Base-by-base conservation (phyloP, 2,888 invertebrate species). In the Epirrhoe tristata region DNA sequence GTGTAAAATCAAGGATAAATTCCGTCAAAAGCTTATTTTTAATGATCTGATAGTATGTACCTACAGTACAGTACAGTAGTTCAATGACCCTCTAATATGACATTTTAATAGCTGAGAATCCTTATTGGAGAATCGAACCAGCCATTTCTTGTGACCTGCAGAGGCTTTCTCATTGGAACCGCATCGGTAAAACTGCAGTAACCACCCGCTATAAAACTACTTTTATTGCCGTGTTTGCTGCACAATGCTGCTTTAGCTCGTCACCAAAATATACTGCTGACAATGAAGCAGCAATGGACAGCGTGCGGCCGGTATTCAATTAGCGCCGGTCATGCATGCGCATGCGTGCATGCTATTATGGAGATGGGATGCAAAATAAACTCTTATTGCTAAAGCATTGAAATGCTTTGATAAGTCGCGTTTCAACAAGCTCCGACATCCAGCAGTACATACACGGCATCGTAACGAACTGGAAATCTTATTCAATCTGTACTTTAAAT, bases 291-390 rank as follows among this genome's bases (percentile, higher is more conserved):
- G 63, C 69, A 50, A 54, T 61, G 72, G 16, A 14, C 16, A 36
- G 53, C 32, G 58, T 4, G 52, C n/a, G 58, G 59, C 81, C 77
- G 81, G 78, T 82, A 82, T 82, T 83, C 77, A 81, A 83, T 84
- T 77, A 81, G 60, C 71, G 67, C 62, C 46, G 51, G 50, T 67
- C 74, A 74, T 71, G 76, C 73, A 79, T 77, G 80, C 73, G 69
- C 71, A 74, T 72, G 74, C 78, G 77, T 69, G 74, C 64, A 55
- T 56, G 32, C 57, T 50, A 60, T 66, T 67, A 68, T 68, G 69
- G 67, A 63, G 60, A 69, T 57, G 67, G 51, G 32, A 59, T 51
- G 63, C 58, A 55, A 54, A 58, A 24, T 17, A 32, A 39, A 46
- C 51, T 24, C 39, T 24, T n/a, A 17, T 50, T 50, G 50, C 36